Evolutionary conservation across 2,888 invertebrate genomes (phyloP), one percentile per base, ranked within the genome.

Genomic region (Lasioglossum pauxillum): DNA sequence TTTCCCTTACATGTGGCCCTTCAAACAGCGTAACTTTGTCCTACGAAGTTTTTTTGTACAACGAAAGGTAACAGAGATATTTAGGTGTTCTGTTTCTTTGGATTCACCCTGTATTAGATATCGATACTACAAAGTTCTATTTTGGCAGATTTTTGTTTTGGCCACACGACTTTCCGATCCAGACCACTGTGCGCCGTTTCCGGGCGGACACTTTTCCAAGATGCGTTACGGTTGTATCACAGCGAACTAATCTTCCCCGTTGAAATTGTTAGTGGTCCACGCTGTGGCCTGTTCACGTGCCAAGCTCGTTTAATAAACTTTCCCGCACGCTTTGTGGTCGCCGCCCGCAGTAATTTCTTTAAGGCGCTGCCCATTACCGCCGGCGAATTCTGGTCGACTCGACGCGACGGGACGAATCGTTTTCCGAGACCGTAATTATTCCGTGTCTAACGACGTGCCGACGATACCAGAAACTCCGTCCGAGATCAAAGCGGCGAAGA

Each of bases 301-400:
- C 77, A 67, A 77, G 64, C 77, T 75, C 84, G 83, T 84, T 87
- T 88, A 90, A 90, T 90, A 90, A 90, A 90, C 88, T 88, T 85
- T 79, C 72, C 73, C 53, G 69, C 53, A 75, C 73, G 78, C 80
- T 88, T 88, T 85, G 82, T 82, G 82, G 77, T 69, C 77, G 72
- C 73, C 80, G 75, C 10, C 69, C 23, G 77, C 77, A 60, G 89
- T 89, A 88, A 87, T 90, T 90, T 90, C 88, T 90, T 85, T 85
- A 88, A 88, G 88, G 84, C 75, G 82, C 35, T 67, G 35, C 71
- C 81, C 78, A 86, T 89, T 86, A 88, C 72, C 72, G 85, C 71
- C 38, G 72, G 44, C 81, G 82, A 80, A 89, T 77, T 82, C 69
- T 57, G 38, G 67, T 73, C 35, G 69, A 79, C 49, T 16, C 23